These are phyloP conservation scores for Halocaridina rubra DNA, from an alignment of 2,888 invertebrate genomes.

Conservation along the genomic window DNA sequence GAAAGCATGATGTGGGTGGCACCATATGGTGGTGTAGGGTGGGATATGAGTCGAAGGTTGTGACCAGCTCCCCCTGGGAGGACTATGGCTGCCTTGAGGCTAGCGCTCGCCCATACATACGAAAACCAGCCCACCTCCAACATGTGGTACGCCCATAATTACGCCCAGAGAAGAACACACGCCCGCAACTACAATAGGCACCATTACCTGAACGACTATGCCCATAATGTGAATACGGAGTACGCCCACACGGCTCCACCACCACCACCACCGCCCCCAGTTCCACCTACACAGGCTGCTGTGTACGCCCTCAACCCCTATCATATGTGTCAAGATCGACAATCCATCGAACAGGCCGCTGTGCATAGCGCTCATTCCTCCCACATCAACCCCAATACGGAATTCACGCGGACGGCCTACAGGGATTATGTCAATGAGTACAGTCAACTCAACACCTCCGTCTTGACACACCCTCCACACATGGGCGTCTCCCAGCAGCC, in stretches of 20 bases:
- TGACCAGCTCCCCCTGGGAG: constrained; percentile 31
- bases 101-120: neutral
- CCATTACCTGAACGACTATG: constrained; percentile 14
- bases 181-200: constrained; percentile 16
- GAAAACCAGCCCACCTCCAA: constrained; percentile 1
- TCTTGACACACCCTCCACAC: constrained; percentile 1
- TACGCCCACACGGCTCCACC: constrained; percentile 15
- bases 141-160: constrained; percentile 55
- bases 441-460: neutral
- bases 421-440: too few species aligned
- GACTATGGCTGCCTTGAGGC: constrained; percentile 30
- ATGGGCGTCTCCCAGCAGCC: neutral
- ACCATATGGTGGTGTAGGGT: constrained; percentile 23
- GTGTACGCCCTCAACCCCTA: constrained; percentile 6
- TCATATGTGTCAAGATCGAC: constrained; percentile 24
- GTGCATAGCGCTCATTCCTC: neutral
- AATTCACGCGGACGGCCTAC: too few species aligned
- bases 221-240: constrained; percentile 4
- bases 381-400: neutral
- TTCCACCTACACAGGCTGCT: too few species aligned
- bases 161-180: constrained; percentile 46
- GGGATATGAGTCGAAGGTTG: neutral
- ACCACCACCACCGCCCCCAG: too few species aligned
- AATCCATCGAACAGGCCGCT: neutral
- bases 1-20: constrained; percentile 6